Evolutionary conservation across 2,888 invertebrate genomes (phyloP).

Genomic region (Chironomus tentans): DNA sequence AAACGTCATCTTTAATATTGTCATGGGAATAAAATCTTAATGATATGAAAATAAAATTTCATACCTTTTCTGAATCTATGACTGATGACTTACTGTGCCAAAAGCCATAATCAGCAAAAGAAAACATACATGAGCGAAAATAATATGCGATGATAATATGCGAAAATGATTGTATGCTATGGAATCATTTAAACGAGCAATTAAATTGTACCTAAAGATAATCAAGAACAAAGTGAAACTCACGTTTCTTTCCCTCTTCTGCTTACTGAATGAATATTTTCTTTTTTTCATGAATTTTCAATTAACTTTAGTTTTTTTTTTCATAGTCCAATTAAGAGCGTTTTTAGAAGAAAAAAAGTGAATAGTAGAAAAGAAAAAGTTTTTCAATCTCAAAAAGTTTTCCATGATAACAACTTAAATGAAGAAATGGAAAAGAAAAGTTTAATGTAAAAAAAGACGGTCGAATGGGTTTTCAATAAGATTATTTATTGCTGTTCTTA

Average conservation of each 20-base stretch:
- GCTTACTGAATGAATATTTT: background rate
- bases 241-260: background rate
- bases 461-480: too few relatives aligned
- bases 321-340: constrained; percentile 11
- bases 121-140: too few relatives aligned
- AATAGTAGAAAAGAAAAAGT: too few relatives aligned
- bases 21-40: background rate
- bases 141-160: too few relatives aligned
- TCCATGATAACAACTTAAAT: too few relatives aligned
- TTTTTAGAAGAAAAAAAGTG: background rate
- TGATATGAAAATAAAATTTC: background rate
- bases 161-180: background rate
- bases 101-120: too few relatives aligned
- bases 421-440: too few relatives aligned
- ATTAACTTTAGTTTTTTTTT: background rate
- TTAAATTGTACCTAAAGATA: background rate
- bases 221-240: constrained; percentile 16
- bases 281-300: background rate
- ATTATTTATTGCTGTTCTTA: too few relatives aligned
- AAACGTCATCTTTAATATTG: background rate
- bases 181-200: background rate
- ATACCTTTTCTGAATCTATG: background rate
- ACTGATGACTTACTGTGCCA: too few relatives aligned
- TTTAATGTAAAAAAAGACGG: too few relatives aligned
- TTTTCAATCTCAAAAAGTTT: too few relatives aligned